phyloP scores from a whole-genome alignment of 2,113 vertebrate species.

The Oreochromis tanganicae region DNA sequence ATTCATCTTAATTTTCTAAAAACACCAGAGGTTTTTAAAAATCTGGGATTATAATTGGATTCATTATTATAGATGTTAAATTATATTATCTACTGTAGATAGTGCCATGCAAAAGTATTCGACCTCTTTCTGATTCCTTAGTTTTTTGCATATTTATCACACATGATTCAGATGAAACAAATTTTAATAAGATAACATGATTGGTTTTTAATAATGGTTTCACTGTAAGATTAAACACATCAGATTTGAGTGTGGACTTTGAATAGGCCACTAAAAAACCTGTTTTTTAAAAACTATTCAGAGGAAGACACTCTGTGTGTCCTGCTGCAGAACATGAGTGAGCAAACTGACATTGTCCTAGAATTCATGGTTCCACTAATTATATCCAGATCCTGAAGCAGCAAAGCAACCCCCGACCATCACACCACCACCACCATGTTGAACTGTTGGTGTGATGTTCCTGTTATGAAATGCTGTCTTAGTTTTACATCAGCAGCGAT shows the following conservation, averaged over 20 bases:
- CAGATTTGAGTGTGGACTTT: background rate
- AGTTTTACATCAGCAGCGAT: background rate
- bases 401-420: background rate
- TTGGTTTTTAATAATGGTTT: background rate
- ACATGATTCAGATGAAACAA: background rate
- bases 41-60: background rate
- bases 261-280: background rate
- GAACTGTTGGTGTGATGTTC: background rate
- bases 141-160: background rate
- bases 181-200: background rate
- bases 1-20: background rate
- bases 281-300: background rate
- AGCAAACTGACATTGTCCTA: background rate
- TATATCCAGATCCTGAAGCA: background rate
- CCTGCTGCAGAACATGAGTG: background rate
- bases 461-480: background rate
- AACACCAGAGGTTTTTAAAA: background rate
- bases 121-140: background rate
- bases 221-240: background rate
- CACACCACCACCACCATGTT: background rate
- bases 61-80: background rate
- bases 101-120: background rate
- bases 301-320: background rate
- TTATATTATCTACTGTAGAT: background rate
- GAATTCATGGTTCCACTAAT: background rate